phyloP scores from a whole-genome alignment of 1,140 invertebrate genomes.

The Bacillus rossius region DNA sequence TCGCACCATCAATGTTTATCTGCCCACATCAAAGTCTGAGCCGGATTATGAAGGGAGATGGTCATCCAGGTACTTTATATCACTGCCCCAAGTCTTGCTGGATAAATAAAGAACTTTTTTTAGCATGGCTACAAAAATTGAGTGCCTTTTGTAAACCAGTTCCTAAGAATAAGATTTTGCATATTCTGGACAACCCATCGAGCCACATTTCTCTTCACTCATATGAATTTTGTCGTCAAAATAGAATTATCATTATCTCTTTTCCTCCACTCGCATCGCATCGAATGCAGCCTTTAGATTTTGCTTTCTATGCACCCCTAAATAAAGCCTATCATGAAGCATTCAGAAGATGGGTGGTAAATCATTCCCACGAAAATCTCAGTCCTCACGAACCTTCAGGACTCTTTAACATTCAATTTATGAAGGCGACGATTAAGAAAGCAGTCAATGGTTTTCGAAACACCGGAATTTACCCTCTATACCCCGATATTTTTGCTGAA shows the following conservation, averaged over 20 bases:
- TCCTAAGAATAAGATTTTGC: slow-evolving; percentile 16
- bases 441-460: too few species aligned
- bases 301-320: too few species aligned
- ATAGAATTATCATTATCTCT: slow-evolving; percentile 35
- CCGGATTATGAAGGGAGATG: slow-evolving; percentile 34
- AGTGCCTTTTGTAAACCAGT: slow-evolving; percentile 23
- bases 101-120: too few species aligned
- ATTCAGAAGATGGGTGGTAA: too few species aligned
- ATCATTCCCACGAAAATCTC: too few species aligned
- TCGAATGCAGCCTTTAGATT: too few species aligned
- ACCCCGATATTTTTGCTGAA: too few species aligned
- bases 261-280: slow-evolving; percentile 35
- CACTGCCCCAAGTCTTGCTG: neutral
- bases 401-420: too few species aligned
- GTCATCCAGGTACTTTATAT: slow-evolving; percentile 29
- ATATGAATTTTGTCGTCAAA: slow-evolving; percentile 30
- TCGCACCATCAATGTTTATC: slow-evolving; percentile 41
- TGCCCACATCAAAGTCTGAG: slow-evolving; percentile 37
- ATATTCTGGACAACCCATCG: slow-evolving; percentile 36
- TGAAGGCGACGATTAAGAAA: too few species aligned
- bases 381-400: too few species aligned
- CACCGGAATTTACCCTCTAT: too few species aligned
- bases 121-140: slow-evolving; percentile 22
- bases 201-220: slow-evolving; percentile 28
- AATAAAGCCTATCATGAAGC: too few species aligned